Evolutionary conservation across 2,888 invertebrate species (phyloP), one percentile per base, ranked within the genome.

Genomic region (Polydrusus cervinus): DNA sequence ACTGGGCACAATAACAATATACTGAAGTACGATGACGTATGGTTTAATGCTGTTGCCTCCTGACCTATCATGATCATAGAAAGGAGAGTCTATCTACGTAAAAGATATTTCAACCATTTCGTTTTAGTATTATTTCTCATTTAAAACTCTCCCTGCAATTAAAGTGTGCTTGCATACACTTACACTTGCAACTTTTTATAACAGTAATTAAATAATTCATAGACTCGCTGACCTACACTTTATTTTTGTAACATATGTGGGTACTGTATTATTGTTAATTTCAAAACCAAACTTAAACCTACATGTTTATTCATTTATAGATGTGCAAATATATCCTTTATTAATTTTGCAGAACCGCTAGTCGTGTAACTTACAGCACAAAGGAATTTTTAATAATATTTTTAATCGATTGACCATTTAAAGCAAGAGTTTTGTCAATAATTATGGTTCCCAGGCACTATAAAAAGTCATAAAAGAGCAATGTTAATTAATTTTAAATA

Each of bases 221-320:
- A 51, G 53, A 40, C 55, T 14, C 45, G 69, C 74, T 76, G 70
- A 74, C 74, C 76, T 74, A 76, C 71, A 74, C 65, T 71, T 71
- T 75, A 73, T 75, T 73, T 75, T 77, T 77, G 69, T 70, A 70
- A 72, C 66, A 72, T 66, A 74, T 77, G 72, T 74, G 69, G 66
- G 70, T 65, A 66, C 65, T 51, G 53, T 65, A 64, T 74, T 70
- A 71, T 74, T 75, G 69, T 73, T 73, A 75, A 77, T 77, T 77
- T 77, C 71, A 72, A 77, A 75, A 77, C 72, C 77, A 77, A 77
- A 77, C 66, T 74, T 71, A 68, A 62, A 65, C 77, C 76, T 74
- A 76, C 76, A 71, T 71, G 69, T 67, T 40, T 40, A 66, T 16
- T 66, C 69, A 53, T 66, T 74, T 74, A 71, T 76, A 57, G 67